Percentiles rank a stretch among this genome's conserved stretches.
These are phyloP conservation scores for Ophthalmolycus amberensis DNA, from an alignment of 2,113 vertebrate species.

Conservation along the genomic window DNA sequence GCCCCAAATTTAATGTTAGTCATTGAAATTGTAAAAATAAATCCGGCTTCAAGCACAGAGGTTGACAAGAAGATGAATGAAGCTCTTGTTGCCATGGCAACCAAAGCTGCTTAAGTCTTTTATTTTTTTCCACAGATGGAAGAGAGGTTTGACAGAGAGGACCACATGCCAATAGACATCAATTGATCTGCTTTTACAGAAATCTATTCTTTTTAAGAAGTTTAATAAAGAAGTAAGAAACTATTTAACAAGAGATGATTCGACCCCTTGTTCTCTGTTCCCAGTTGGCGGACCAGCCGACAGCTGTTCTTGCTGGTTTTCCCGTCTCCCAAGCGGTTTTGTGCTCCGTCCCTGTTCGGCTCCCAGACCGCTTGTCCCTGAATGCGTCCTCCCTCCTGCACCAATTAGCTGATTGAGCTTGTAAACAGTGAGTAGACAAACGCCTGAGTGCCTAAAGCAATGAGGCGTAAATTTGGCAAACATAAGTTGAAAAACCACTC, in stretches of 20 bases:
- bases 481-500: too few species aligned
- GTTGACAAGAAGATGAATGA: background rate
- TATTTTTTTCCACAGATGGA: background rate
- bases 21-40: conserved; percentile 8
- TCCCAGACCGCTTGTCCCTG: background rate
- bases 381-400: background rate
- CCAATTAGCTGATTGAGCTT: background rate
- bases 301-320: too few species aligned
- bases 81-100: conserved; percentile 27
- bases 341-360: background rate
- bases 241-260: background rate
- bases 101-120: conserved; percentile 3
- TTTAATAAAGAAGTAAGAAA: background rate
- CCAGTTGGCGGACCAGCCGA: too few species aligned
- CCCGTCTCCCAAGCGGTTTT: background rate
- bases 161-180: background rate
- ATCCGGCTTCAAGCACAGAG: conserved; percentile 11
- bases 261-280: background rate
- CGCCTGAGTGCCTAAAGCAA: too few species aligned
- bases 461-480: too few species aligned
- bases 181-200: background rate
- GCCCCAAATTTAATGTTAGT: background rate
- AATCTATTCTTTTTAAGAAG: background rate
- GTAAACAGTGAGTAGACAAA: too few species aligned
- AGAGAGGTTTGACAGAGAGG: background rate